Percentiles rank a stretch among this genome's conserved stretches.
Evolutionary conservation across 2,888 invertebrate species (phyloP).

Genomic region (Gymnocheta viridis): DNA sequence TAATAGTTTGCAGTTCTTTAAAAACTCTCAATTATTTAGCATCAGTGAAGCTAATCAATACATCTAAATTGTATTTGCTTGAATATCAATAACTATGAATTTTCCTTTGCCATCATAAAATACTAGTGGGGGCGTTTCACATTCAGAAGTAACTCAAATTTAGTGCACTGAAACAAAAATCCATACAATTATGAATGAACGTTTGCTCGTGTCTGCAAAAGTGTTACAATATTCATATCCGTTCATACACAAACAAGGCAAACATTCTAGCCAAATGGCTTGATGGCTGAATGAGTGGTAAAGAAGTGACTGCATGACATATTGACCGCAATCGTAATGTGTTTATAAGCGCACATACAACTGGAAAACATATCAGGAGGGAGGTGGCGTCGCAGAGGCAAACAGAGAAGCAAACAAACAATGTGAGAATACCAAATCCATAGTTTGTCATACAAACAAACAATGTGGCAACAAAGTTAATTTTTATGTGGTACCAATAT

Average conservation of each 20-base stretch:
- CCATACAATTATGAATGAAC: slow-evolving; percentile 59
- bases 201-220: slow-evolving; percentile 43
- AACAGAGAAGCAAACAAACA: slow-evolving; percentile 10
- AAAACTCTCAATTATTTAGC: background rate
- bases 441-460: slow-evolving; percentile 67
- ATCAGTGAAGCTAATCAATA: slow-evolving; percentile 15
- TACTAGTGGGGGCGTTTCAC: background rate
- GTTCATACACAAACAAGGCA: slow-evolving; percentile 9
- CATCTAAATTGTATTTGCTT: slow-evolving; percentile 47
- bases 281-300: slow-evolving; percentile 15
- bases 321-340: slow-evolving; percentile 72
- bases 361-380: background rate
- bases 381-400: background rate
- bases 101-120: slow-evolving; percentile 2
- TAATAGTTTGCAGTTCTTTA: too few relatives aligned
- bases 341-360: slow-evolving; percentile 22
- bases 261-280: slow-evolving; percentile 22
- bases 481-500: slow-evolving; percentile 67
- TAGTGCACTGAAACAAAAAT: slow-evolving; percentile 50
- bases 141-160: slow-evolving; percentile 49
- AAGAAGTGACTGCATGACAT: slow-evolving; percentile 68
- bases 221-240: slow-evolving; percentile 30
- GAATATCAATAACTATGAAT: slow-evolving; percentile 54
- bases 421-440: slow-evolving; percentile 39
- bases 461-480: slow-evolving; percentile 69